Percentiles rank a stretch among this genome's conserved stretches.
These are phyloP conservation scores for Otolemur crassicaudatus DNA, from an alignment of 2,797 vertebrate species.

Conservation along the genomic window DNA sequence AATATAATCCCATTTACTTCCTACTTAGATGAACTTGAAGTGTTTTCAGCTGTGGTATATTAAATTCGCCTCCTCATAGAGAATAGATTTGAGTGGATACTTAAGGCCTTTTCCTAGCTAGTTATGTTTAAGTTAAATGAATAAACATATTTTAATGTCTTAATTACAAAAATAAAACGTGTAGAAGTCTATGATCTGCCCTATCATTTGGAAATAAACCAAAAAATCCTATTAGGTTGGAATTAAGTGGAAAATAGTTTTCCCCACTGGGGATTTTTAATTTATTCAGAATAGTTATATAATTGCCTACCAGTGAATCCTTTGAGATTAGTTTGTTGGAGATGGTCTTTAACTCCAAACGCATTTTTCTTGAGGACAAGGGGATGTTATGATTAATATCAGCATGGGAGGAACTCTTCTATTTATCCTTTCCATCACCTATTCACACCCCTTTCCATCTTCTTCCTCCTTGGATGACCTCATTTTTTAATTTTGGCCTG, in stretches of 20 bases:
- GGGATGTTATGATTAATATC: conserved; percentile 6
- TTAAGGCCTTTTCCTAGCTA: conserved; percentile 81
- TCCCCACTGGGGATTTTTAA: conserved; percentile 57
- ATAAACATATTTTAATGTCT: conserved; percentile 82
- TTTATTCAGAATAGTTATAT: conserved; percentile 72
- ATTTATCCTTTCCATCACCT: not conserved
- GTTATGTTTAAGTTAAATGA: conserved; percentile 81
- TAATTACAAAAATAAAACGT: conserved; percentile 84
- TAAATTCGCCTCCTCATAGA: conserved; percentile 82
- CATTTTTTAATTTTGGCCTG: not conserved
- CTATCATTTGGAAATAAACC: conserved; percentile 74
- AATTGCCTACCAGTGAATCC: conserved; percentile 66
- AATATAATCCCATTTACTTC: conserved; percentile 88
- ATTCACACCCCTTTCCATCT: not conserved
- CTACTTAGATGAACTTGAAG: conserved; percentile 86
- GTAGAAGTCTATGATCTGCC: conserved; percentile 72
- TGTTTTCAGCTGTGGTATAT: conserved; percentile 86
- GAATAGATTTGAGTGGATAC: conserved; percentile 79
- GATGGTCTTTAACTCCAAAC: conserved; percentile 57
- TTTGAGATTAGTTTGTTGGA: conserved; percentile 54
- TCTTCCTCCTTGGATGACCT: not conserved
- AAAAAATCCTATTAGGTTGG: conserved; percentile 74
- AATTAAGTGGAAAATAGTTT: conserved; percentile 76
- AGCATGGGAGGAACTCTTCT: not conserved
- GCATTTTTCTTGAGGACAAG: conserved; percentile 44